phyloP scores from a whole-genome alignment of 1,140 invertebrate genomes.

The Tetramorium simillimum region DNA sequence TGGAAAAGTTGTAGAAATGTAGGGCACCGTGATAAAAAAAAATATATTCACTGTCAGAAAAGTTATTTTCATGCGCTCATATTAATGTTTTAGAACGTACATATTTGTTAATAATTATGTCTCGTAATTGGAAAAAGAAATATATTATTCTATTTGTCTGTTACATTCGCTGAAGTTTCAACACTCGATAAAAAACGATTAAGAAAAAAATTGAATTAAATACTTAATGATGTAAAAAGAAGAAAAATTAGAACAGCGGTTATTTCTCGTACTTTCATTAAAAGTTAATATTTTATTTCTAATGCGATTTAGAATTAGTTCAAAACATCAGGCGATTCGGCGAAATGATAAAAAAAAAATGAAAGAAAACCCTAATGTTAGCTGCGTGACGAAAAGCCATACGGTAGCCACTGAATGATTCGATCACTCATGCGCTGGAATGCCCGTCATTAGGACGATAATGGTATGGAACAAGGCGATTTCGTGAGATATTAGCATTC shows the following conservation, averaged over 20 bases:
- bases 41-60: neutral
- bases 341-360: neutral
- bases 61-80: constrained; percentile 7
- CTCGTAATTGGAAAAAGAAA: neutral
- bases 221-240: neutral
- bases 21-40: constrained; percentile 7
- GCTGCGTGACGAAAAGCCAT: constrained; percentile 34
- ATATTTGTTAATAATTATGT: neutral
- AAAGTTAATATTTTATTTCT: constrained; percentile 1
- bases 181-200: neutral
- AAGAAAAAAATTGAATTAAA: neutral
- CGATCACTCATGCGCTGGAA: constrained; percentile 30
- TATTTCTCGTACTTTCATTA: neutral
- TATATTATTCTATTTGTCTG: neutral
- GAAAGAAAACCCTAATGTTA: constrained; percentile 9
- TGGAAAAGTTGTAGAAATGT: constrained; percentile 42
- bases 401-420: constrained; percentile 33
- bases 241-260: neutral
- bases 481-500: constrained; percentile 59
- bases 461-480: constrained; percentile 45
- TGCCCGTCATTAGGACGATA: constrained; percentile 62
- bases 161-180: neutral
- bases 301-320: neutral
- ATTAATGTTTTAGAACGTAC: neutral
- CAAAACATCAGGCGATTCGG: neutral